These are phyloP conservation scores for Aspidoscelis tigris DNA, from an alignment of 2,113 vertebrate genomes.

Conservation along the genomic window DNA sequence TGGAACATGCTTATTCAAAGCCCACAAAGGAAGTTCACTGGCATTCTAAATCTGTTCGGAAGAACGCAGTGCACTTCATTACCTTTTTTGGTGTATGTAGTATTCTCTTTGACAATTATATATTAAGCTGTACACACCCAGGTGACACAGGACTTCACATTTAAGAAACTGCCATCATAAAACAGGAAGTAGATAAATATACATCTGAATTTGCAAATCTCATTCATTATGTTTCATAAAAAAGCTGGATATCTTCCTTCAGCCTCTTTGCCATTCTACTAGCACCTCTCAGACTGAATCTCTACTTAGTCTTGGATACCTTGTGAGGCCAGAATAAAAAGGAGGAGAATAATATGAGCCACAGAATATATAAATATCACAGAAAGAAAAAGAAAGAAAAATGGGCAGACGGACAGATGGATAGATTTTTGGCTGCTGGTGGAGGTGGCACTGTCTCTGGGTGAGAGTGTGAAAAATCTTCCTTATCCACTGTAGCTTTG, in stretches of 20 bases:
- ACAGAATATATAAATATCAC: no score
- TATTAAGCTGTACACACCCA: slow-evolving; percentile 48
- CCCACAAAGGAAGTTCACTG: slow-evolving; percentile 69
- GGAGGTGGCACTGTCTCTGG: no score
- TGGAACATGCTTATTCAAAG: slow-evolving; percentile 71
- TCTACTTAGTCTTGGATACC: no score
- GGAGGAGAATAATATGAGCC: no score
- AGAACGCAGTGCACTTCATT: slow-evolving; percentile 60
- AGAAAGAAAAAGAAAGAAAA: no score
- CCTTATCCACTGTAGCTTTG: no score
- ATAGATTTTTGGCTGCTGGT: no score
- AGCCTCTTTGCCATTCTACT: neutral
- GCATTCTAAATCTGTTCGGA: slow-evolving; percentile 65
- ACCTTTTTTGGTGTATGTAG: slow-evolving; percentile 37
- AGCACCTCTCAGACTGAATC: no score
- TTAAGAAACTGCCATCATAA: slow-evolving; percentile 45
- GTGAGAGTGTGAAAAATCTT: no score
- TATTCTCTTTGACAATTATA: slow-evolving; percentile 58
- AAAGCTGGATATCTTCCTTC: neutral
- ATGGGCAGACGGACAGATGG: no score
- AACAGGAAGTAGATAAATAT: slow-evolving; percentile 40
- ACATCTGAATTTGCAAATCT: neutral
- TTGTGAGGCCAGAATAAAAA: no score
- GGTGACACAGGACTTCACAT: slow-evolving; percentile 53
- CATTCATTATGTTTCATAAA: slow-evolving; percentile 32